phyloP scores from a whole-genome alignment of 1,140 invertebrate genomes.

The Sarcophaga peregrina region DNA sequence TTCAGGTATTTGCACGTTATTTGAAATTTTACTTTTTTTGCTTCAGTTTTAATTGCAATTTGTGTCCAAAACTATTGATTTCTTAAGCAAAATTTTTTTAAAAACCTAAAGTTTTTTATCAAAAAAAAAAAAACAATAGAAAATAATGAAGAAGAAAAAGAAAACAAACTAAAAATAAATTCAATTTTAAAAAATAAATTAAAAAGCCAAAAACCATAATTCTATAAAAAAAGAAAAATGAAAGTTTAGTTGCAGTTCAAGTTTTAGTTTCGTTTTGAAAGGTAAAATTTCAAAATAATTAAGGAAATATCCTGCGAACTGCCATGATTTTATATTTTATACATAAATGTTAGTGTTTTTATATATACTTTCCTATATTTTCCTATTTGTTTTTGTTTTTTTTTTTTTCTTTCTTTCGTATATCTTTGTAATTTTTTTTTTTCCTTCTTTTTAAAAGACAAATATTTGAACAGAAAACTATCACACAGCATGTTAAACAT shows the following conservation, averaged over 20 bases:
- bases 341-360: constrained; percentile 4
- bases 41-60: constrained; percentile 30
- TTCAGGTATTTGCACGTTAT: constrained; percentile 73
- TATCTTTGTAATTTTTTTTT: not conserved
- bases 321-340: not conserved
- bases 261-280: constrained; percentile 24
- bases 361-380: not conserved
- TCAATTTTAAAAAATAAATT: not conserved
- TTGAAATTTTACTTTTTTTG: constrained; percentile 44
- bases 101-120: constrained; percentile 18
- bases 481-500: constrained; percentile 11
- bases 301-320: constrained; percentile 10
- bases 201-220: not conserved
- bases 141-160: constrained; percentile 9
- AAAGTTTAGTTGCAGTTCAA: constrained; percentile 33
- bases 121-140: constrained; percentile 46
- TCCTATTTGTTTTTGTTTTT: not conserved
- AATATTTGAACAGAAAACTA: constrained; percentile 15
- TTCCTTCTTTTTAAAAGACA: not conserved
- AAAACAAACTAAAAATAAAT: not conserved
- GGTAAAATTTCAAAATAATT: constrained; percentile 33
- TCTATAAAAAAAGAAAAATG: not conserved
- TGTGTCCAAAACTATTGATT: constrained; percentile 24
- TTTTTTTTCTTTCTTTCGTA: not conserved
- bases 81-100: constrained; percentile 43